Conservation (phyloP, 2,888 invertebrate genomes). For the Sceliomorpha sp. region DNA sequence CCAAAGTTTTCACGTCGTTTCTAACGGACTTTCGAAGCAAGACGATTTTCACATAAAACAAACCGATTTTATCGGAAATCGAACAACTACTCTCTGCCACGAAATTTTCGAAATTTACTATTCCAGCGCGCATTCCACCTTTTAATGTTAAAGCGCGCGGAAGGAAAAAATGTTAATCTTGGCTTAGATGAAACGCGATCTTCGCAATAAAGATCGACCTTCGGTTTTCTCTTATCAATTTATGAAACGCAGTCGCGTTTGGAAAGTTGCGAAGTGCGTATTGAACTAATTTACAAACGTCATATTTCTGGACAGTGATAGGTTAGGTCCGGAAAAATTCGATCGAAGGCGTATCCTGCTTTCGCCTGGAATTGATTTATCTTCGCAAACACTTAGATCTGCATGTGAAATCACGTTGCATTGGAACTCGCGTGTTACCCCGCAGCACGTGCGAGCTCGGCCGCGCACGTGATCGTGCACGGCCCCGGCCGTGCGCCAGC, state of each 20-base stretch:
- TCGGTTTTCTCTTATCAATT: conserved; percentile 41
- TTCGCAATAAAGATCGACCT: too few relatives aligned
- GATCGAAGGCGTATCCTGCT: conserved; percentile 36
- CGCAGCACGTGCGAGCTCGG: conserved; percentile 44
- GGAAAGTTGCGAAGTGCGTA: conserved; percentile 32
- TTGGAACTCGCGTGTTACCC: conserved; percentile 25
- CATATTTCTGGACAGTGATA: conserved; percentile 32
- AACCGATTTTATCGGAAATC: too few relatives aligned
- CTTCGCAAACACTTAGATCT: conserved; percentile 20
- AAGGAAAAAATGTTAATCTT: too few relatives aligned
- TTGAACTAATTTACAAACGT: conserved; percentile 47
- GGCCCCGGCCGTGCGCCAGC: conserved; percentile 9
- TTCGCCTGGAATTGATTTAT: conserved; percentile 54
- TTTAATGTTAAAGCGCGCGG: too few relatives aligned
- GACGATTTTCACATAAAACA: too few relatives aligned
- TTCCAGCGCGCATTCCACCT: too few relatives aligned
- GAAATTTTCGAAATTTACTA: too few relatives aligned
- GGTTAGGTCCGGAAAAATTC: conserved; percentile 25
- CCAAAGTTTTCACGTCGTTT: too few relatives aligned
- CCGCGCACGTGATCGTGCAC: conserved; percentile 32
- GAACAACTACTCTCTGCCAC: too few relatives aligned
- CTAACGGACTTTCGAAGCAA: too few relatives aligned
- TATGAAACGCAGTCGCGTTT: conserved; percentile 26
- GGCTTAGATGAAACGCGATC: too few relatives aligned
- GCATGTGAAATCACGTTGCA: conserved; percentile 43